Conservation (phyloP, 2,113 vertebrate species). For the Corvus cornix region DNA sequence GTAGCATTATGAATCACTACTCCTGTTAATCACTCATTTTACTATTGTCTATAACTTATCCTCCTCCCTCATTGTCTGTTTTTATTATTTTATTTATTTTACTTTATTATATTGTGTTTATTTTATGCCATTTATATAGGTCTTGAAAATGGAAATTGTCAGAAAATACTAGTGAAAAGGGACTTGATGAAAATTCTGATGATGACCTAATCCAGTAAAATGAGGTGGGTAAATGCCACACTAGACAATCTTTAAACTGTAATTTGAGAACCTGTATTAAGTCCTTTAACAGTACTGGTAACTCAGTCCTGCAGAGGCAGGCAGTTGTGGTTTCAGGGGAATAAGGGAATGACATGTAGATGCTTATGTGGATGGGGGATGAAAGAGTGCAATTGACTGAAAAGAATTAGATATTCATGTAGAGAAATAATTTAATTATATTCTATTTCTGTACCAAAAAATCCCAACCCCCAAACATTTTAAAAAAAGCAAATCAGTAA, state of each 20-base stretch:
- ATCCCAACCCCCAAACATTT: accelerated
- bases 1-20: background rate
- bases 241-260: background rate
- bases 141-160: background rate
- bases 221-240: background rate
- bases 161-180: background rate
- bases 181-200: background rate
- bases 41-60: background rate
- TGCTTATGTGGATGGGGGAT: background rate
- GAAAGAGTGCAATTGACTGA: background rate
- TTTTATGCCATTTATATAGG: background rate
- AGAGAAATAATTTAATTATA: background rate
- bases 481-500: background rate
- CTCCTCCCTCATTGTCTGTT: background rate
- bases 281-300: background rate
- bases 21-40: background rate
- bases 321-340: background rate
- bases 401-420: background rate
- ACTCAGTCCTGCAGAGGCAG: background rate
- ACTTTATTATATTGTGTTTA: background rate
- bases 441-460: background rate
- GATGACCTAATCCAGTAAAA: background rate
- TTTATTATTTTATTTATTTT: background rate
- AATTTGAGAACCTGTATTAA: background rate
- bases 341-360: background rate